phyloP scores from a whole-genome alignment of 2,113 vertebrate species.

The Hypanus sabinus region DNA sequence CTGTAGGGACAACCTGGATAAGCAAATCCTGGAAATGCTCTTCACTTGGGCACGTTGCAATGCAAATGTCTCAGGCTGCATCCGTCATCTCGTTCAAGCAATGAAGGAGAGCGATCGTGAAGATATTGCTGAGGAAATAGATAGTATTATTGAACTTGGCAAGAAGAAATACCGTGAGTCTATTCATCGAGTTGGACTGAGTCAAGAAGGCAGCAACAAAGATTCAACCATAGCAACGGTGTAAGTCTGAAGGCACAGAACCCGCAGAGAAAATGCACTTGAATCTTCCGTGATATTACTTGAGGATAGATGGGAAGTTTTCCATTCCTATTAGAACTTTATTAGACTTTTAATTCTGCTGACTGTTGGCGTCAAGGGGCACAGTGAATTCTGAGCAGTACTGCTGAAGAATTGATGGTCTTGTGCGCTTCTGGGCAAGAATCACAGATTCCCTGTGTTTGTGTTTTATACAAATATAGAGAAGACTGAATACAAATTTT shows the following conservation, averaged over 20 bases:
- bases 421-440: background rate
- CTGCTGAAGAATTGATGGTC: background rate
- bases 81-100: constrained; percentile 62
- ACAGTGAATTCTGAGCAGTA: background rate
- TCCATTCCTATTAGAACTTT: background rate
- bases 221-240: constrained; percentile 47
- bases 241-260: constrained; percentile 34
- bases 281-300: background rate
- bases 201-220: constrained; percentile 47
- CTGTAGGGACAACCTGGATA: constrained; percentile 71
- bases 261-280: background rate
- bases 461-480: background rate
- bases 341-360: too few relatives aligned
- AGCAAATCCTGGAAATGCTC: constrained; percentile 78
- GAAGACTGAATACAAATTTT: background rate
- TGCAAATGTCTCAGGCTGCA: constrained; percentile 56
- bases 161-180: constrained; percentile 74
- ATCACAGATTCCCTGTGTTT: background rate
- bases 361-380: background rate
- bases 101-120: constrained; percentile 71
- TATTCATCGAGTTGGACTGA: constrained; percentile 70
- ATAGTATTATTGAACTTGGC: constrained; percentile 71
- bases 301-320: background rate
- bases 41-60: constrained; percentile 80
- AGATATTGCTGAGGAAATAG: constrained; percentile 80